phyloP scores from a whole-genome alignment of 2,888 invertebrate genomes.

The Oxystoma pomonae region DNA sequence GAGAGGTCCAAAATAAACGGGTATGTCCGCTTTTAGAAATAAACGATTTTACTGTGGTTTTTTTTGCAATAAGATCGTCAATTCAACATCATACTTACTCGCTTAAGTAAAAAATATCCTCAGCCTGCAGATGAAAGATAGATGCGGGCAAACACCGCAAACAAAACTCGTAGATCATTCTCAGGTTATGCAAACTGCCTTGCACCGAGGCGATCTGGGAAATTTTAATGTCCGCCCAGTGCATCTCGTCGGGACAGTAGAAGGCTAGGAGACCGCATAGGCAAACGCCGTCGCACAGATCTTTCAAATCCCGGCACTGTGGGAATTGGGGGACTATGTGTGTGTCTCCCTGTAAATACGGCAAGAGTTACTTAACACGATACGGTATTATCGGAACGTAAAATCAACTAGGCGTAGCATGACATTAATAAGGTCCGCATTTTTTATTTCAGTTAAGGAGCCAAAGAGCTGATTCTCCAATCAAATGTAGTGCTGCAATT shows the following conservation, averaged over 20 bases:
- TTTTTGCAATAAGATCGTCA: too few species aligned
- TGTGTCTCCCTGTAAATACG: slow-evolving; percentile 20
- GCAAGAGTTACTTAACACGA: background rate
- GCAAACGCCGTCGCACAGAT: slow-evolving; percentile 87
- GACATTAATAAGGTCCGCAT: too few species aligned
- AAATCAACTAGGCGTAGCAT: too few species aligned
- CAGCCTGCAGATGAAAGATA: slow-evolving; percentile 92
- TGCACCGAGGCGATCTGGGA: slow-evolving; percentile 72
- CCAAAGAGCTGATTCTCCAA: too few species aligned
- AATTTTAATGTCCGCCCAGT: slow-evolving; percentile 63
- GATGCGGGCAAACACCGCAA: slow-evolving; percentile 77
- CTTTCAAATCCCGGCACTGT: slow-evolving; percentile 72
- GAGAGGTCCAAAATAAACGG: too few species aligned
- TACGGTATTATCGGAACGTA: too few species aligned
- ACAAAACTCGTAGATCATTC: slow-evolving; percentile 85
- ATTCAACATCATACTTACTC: too few species aligned
- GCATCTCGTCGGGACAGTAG: slow-evolving; percentile 80
- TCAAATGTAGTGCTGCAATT: too few species aligned
- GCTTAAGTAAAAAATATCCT: slow-evolving; percentile 91
- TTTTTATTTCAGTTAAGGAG: too few species aligned
- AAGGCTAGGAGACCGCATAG: slow-evolving; percentile 83
- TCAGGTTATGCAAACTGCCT: slow-evolving; percentile 88
- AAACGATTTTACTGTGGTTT: too few species aligned
- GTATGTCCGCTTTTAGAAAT: too few species aligned
- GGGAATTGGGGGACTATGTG: slow-evolving; percentile 56